These are phyloP conservation scores for Gonatopus flavifemur DNA, from an alignment of 1,140 invertebrate genomes.

Conservation along the genomic window DNA sequence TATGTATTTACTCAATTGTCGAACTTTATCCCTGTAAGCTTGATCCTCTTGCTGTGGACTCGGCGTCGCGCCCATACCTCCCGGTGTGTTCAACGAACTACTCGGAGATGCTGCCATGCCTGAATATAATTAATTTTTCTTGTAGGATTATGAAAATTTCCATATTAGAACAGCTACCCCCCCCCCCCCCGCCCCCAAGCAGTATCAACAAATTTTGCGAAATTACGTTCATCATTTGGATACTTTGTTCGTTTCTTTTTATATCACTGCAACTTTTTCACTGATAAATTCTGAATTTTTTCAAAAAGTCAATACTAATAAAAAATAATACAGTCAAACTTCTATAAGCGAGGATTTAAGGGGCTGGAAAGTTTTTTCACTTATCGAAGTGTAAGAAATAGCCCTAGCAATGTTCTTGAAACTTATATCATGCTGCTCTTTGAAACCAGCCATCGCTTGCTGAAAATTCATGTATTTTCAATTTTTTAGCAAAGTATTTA, in stretches of 20 bases:
- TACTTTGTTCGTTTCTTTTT: not conserved
- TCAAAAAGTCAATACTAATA: too few species aligned
- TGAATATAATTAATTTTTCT: conserved; percentile 10
- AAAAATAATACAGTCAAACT: too few species aligned
- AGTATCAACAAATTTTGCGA: too few species aligned
- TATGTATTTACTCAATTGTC: conserved; percentile 89
- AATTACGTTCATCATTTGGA: not conserved
- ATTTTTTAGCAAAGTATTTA: conserved; percentile 22
- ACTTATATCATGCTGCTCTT: conserved; percentile 17
- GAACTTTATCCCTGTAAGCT: conserved; percentile 87
- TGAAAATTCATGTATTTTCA: conserved; percentile 24
- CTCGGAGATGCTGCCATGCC: conserved; percentile 80
- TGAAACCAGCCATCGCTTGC: conserved; percentile 36
- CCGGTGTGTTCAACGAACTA: conserved; percentile 78
- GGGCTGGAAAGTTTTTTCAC: too few species aligned
- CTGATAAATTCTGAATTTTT: conserved; percentile 2
- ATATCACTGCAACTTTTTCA: not conserved
- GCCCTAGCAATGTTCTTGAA: conserved; percentile 22
- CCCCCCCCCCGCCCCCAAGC: too few species aligned
- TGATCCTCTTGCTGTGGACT: conserved; percentile 82
- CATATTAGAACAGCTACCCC: too few species aligned
- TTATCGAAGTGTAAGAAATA: too few species aligned
- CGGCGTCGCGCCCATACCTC: conserved; percentile 67
- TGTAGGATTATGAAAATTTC: not conserved
- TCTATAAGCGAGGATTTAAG: too few species aligned